Evolutionary conservation across 1,140 invertebrate species (phyloP), one percentile per base, ranked within the genome.

Genomic region (Ptiloglossa arizonensis): DNA sequence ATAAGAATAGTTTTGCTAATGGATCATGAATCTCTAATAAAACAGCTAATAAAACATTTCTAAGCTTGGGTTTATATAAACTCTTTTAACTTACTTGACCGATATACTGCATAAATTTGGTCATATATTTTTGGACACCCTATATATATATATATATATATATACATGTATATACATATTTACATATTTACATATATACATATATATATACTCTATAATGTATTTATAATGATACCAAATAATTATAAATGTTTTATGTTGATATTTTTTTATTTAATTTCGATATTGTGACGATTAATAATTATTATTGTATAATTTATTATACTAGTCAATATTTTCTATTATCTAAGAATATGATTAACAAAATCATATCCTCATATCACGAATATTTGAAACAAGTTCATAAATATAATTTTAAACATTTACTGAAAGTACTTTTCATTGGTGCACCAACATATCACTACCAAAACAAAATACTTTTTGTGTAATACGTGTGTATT

Each of bases 251-350:
- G 15, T 63, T 63, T 83, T 81, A 27, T 87, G 71, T 78, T 80
- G 78, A 84, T 56, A 69, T 59, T n/a, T 69, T n/a, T 72, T 79
- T 87, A 87, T 87, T 87, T 87, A 83, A 80, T 62, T 73, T 19
- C 22, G 63, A 46, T 57, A 22, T 79, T 80, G 38, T 70, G 74
- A 71, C 60, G 29, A 75, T 57, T 85, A 77, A 80, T 83, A 74
- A 75, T 60, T 56, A 74, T 80, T 73, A 80, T 72, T 79, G 24
- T 80, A 75, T 87, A 78, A 85, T 74, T 75, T 85, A 82, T 57
- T 79, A n/a, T 81, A 82, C 80, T 85, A 87, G 77, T 87, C 80
- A 87, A 80, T 48, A 29, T 73, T 72, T 82, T 9, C 6, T 52
- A 83, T 73, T 56, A 29, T 35, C 44, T 67, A 56, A 52, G 13